Percentiles rank a stretch among this genome's conserved stretches.
Evolutionary conservation across 2,888 invertebrate genomes (phyloP).

Genomic region (Ectemnius lituratus): DNA sequence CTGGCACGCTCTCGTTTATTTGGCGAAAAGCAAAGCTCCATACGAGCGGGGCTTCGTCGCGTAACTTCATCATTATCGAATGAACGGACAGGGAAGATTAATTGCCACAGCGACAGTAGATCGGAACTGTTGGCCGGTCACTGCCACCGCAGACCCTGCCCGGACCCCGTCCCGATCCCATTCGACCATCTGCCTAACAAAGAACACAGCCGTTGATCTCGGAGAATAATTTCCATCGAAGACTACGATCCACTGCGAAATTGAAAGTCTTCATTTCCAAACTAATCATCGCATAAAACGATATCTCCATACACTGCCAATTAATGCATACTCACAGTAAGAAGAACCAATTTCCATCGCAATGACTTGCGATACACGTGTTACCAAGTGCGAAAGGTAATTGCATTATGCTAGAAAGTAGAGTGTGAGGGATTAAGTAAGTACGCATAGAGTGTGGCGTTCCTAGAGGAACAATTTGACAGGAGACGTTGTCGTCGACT

Average conservation of each 20-base stretch:
- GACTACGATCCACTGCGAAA: no score
- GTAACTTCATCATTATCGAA: constrained; percentile 7
- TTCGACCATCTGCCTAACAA: background rate
- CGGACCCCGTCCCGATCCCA: no score
- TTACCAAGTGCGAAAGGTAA: background rate
- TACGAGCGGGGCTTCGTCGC: background rate
- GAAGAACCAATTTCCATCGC: no score
- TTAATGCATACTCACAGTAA: no score
- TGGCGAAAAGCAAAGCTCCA: background rate
- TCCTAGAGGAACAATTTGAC: background rate
- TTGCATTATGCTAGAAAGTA: background rate
- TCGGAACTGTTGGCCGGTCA: no score
- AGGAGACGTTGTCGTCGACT: background rate
- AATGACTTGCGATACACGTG: no score
- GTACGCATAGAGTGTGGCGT: background rate
- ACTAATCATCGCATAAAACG: no score
- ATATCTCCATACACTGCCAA: no score
- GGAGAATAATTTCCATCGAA: no score
- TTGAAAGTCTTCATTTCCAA: no score
- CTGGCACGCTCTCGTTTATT: background rate
- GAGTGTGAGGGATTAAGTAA: background rate
- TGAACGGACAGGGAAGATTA: constrained; percentile 2
- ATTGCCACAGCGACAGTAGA: background rate
- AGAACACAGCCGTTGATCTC: background rate
- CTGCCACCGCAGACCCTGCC: no score